Base-by-base conservation (phyloP, 2,797 vertebrate genomes). In the Gadopsis marmoratus region DNA sequence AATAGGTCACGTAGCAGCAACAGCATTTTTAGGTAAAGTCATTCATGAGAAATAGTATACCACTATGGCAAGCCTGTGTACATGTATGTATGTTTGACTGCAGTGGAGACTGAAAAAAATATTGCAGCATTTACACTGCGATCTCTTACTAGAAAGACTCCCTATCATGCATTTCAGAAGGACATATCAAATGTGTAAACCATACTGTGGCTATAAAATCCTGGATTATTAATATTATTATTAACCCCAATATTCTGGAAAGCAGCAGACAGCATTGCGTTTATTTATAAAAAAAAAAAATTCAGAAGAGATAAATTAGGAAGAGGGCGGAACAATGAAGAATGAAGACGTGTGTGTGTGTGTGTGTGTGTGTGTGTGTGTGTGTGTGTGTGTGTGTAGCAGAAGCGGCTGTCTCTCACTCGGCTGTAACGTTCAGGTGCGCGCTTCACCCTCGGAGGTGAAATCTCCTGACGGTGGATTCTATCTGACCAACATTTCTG, bases 391-490 rank as follows among this genome's bases (percentile, higher is more conserved):
- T 19, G 39, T 10, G 26, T 14, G 74, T 7, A 0, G 48, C n/a
- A 62, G 45, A 47, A 7, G 60, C 41, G 5, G 39, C 35, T 10
- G 69, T 19, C 33, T 13, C 35, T 47, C 63, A 1, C 33, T 58
- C 12, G 8, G 53, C 31, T 79, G 76, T 19, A 21, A 59, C 62
- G 82, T 75, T 82, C 85, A 91, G 91, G 87, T 91, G 78, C 69
- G 48, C 71, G 48, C 73, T 55, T 86, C 78, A 51, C 31, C 76
- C 17, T 76, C 74, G 47, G 76, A 71, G 68, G 56, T 39, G 79
- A 74, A 77, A 82, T 65, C 35, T 86, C 37, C 4, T 23, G 37
- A 74, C 70, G 16, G 78, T 91, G 89, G 89, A 90, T 76, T 81
- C 70, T 63, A 21, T 58, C 3, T 45, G 55, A 74, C 37, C 21